Conservation (phyloP, 2,113 vertebrate genomes). For the Indicator maculatus region DNA sequence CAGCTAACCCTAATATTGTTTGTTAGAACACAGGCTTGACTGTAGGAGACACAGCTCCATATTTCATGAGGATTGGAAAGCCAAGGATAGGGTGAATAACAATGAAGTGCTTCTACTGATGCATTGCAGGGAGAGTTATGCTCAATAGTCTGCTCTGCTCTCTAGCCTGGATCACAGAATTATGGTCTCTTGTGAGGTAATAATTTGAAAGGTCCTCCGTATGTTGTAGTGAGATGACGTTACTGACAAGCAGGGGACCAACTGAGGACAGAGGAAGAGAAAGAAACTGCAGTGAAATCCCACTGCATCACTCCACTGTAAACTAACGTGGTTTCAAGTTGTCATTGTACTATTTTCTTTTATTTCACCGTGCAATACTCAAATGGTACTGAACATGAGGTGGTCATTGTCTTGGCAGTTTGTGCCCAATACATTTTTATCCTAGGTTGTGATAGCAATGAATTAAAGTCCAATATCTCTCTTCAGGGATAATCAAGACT, state of each 20-base stretch:
- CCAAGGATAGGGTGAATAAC: background rate
- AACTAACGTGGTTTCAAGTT: background rate
- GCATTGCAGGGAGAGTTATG: rapidly evolving
- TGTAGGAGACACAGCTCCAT: background rate
- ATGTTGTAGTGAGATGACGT: background rate
- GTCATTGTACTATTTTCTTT: background rate
- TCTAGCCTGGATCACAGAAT: background rate
- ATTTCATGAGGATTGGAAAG: background rate
- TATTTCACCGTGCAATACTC: background rate
- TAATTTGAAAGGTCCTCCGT: background rate
- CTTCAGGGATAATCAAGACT: background rate
- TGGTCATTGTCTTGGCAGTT: background rate
- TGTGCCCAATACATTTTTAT: rapidly evolving
- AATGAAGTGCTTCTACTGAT: background rate
- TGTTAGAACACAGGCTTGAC: background rate
- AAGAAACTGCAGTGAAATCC: background rate
- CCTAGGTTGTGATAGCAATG: background rate
- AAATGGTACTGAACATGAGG: background rate
- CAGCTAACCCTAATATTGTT: background rate
- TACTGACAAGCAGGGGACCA: background rate
- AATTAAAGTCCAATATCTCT: background rate
- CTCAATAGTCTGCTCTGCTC: background rate
- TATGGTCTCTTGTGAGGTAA: background rate
- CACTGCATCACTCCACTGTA: background rate
- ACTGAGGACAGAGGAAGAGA: background rate